phyloP scores from a whole-genome alignment of 2,113 vertebrate genomes.

The Arvicanthis niloticus region DNA sequence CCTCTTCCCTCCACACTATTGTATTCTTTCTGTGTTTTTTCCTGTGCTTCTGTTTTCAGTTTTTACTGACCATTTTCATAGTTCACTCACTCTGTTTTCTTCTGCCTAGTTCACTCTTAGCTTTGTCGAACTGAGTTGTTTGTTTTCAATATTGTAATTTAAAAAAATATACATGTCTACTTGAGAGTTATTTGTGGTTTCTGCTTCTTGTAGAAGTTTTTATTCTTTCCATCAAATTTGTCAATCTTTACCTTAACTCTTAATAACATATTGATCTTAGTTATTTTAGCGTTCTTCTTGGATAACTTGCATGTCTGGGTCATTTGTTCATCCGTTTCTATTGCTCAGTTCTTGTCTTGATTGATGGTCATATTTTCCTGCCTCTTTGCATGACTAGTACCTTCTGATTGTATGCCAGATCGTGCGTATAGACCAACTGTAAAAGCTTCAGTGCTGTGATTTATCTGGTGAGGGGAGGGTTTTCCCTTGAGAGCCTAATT shows the following conservation, averaged over 20 bases:
- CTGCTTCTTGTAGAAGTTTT: neutral
- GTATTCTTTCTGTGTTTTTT: neutral
- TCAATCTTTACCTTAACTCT: neutral
- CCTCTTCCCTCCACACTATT: neutral
- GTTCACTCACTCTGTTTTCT: neutral
- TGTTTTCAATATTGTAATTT: neutral
- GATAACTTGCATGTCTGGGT: neutral
- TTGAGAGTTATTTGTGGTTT: slow-evolving; percentile 14
- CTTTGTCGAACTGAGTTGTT: neutral
- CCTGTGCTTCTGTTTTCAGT: neutral
- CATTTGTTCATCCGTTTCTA: neutral
- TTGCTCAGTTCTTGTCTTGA: slow-evolving; percentile 36
- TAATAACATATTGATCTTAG: slow-evolving; percentile 23
- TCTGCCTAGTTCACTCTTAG: neutral
- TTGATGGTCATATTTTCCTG: slow-evolving; percentile 25
- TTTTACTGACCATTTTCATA: neutral
- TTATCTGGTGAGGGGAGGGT: neutral
- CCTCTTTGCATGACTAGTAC: slow-evolving; percentile 39
- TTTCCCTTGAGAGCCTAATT: neutral
- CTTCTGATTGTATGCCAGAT: slow-evolving; percentile 48
- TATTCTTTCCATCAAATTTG: neutral
- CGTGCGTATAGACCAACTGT: neutral
- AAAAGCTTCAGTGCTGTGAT: slow-evolving; percentile 13
- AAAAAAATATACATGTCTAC: neutral
- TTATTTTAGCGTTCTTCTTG: slow-evolving; percentile 44